Base-by-base conservation (phyloP, 23 tunicate species). In the Styela clava region DNA sequence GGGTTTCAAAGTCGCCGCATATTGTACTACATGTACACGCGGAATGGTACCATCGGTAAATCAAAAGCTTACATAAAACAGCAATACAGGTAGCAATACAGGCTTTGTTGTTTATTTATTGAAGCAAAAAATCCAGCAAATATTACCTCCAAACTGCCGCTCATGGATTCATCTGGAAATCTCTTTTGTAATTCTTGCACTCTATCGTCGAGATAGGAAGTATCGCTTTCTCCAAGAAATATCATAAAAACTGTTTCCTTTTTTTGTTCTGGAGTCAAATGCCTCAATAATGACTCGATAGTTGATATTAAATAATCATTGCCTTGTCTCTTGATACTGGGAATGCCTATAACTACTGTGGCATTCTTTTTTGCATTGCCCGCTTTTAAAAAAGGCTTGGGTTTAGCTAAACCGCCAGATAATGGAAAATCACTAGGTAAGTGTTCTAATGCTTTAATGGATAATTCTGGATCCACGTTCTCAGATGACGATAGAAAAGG, bases 341-440 rank as follows among this genome's bases (percentile, higher is more conserved):
- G 81, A 21, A 76, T 76, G 9, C 81, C 81, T 7, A 76, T 52
- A 5, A 64, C 81, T 76, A 76, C 31, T 7, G 81, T 76, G 18
- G 81, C 81, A 29, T 76, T 76, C 16, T 27, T 1, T 21, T 20
- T 26, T 25, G 65, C 81, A 27, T 52, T 76, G 9, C 81, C 81
- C 5, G 64, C 81, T 23, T 56, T 36, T 44, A 76, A 33, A 0
- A 25, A 52, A 22, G 81, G 65, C 0, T 1, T 76, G 12, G 81
- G 81, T 0, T 36, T 35, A n/a, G 81, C 81, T 24, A 76, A 24
- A 7, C 81, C 81, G 12, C 52, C 31, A 12, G 81, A 36, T 27
- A 76, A 2, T 7, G 81, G 81, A 35, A 76, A 76, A 56, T 76
- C 81, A 23, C 16, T 44, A 0, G 81, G 81, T 0, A 76, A 24